Percentiles rank a stretch among this genome's conserved stretches.
Evolutionary conservation across 30 jellyfish, hydroid and myxozoan species (phyloP).

Genomic region (Catostylus mosaicus): DNA sequence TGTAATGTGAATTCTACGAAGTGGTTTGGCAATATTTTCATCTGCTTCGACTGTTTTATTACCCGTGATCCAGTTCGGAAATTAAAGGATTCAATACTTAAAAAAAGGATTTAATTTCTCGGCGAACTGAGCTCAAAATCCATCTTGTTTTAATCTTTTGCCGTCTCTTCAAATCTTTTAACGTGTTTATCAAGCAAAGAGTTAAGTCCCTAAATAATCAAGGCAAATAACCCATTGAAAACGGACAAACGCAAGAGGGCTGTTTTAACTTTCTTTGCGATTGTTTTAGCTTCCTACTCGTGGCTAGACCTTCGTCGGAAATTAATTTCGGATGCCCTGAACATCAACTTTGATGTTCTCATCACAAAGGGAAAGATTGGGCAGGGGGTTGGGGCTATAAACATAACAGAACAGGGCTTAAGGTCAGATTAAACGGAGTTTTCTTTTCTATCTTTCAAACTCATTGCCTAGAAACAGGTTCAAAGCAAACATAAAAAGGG

Average conservation of each 20-base stretch:
- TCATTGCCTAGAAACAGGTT: too few species aligned
- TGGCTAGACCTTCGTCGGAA: constrained; percentile 9
- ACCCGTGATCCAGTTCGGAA: too few species aligned
- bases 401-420: too few species aligned
- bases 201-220: neutral
- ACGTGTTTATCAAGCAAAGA: neutral
- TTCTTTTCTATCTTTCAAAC: too few species aligned
- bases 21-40: too few species aligned
- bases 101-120: neutral
- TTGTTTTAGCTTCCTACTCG: neutral
- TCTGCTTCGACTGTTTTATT: too few species aligned
- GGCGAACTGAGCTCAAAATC: neutral
- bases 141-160: neutral
- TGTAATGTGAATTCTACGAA: too few species aligned
- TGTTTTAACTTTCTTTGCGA: neutral
- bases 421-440: too few species aligned
- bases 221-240: neutral
- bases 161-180: neutral
- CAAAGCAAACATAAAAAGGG: too few species aligned
- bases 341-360: constrained; percentile 1
- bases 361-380: neutral
- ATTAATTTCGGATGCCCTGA: constrained; percentile 9
- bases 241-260: constrained; percentile 1
- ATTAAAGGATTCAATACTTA: too few species aligned
- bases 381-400: constrained; percentile 29